Base-by-base conservation (phyloP, 2,113 vertebrate species). In the Lanius ludovicianus region DNA sequence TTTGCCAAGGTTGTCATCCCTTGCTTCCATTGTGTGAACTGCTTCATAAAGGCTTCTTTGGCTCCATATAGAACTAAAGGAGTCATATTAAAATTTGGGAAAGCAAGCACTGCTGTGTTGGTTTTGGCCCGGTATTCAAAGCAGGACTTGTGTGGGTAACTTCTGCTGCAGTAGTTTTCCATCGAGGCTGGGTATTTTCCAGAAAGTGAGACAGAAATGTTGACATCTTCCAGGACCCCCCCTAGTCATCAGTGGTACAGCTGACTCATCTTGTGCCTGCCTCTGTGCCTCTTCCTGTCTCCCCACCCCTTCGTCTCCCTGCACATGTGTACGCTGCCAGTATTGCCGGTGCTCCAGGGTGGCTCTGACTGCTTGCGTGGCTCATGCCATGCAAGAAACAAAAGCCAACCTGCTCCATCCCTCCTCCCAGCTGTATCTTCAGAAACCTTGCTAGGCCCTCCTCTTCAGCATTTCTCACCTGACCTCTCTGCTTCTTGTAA, bases 91-190 rank as follows among this genome's bases (percentile, higher is more conserved):
- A 90, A 95, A 70, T 83, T 83, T 70, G 63, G 59, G 73, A 94
- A 30, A 80, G 42, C 44, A n/a, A 67, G 47, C 31, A 3, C 35
- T 88, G 46, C 39, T 90, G 16, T 96, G 88, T 90, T 89, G 76
- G 9, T 86, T 95, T 96, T 95, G 92, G 94, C 83, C 30, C 9
- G 2, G 15, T 84, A 19, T 63, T 75, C 0, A n/a, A 78, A 86
- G 59, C 64, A 90, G 88, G 86, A 89, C 75, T 55, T 13, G 2
- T 0, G 0, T 21, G 52, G 67, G 77, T 70, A 62, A 55, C 46
- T 86, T 67, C 74, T 79, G 41, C 68, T 95, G 91, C 75, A 84
- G 96, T 93, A 97, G 88, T 94, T 95, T 96, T 96, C 96, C 96
- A 88, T 18, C 1, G 1, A 89, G 41, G 50, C 59, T 78, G 82